Base-by-base conservation (phyloP, 2,888 invertebrate species). In the Leptodirus hochenwartii region DNA sequence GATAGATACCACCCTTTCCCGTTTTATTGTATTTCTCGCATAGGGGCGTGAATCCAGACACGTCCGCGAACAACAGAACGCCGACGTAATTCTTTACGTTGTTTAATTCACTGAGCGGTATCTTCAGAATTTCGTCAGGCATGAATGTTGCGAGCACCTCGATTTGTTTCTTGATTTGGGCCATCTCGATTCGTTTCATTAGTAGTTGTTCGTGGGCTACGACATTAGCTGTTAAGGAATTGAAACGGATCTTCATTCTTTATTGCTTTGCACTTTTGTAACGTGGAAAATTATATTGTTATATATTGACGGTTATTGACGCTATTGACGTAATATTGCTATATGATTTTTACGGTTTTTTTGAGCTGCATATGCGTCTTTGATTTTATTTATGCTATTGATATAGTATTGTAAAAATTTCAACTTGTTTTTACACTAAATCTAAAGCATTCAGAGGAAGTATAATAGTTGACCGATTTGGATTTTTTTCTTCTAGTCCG, bases 1-100 rank as follows among this genome's bases (percentile, higher is more conserved):
- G 59, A 40, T 67, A 69, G 3, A 70, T 69, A n/a, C 76, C 76
- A 8, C 65, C 62, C 44, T 68, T 66, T 3, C 67, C 66, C 3
- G 60, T 58, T 37, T 62, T 61, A 37, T 59, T 62, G 44, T 70
- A 74, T 33, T 61, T 63, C 46, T 73, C 68, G 24, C 62, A 62
- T 12, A 71, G 46, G 2, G 62, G 56, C 4, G 70, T 69, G 37
- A 70, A 67, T 15, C 43, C 43, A 4, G 42, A 41, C 6, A 44
- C 41, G 28, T 54, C 52, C 3, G 51, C 59, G 53, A 65, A 59
- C 30, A 66, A 47, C 3, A 68, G 45, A 2, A 67, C 64, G n/a
- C 34, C 36, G 2, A 61, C 61, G 36, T 62, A 64, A 15, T 53
- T 51, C 31, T 53, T 55, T 6, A 56, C 52, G n/a, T 55, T 47